Base-by-base conservation (phyloP, 2,797 vertebrate genomes). In the Sebastiscus albofasciatus region DNA sequence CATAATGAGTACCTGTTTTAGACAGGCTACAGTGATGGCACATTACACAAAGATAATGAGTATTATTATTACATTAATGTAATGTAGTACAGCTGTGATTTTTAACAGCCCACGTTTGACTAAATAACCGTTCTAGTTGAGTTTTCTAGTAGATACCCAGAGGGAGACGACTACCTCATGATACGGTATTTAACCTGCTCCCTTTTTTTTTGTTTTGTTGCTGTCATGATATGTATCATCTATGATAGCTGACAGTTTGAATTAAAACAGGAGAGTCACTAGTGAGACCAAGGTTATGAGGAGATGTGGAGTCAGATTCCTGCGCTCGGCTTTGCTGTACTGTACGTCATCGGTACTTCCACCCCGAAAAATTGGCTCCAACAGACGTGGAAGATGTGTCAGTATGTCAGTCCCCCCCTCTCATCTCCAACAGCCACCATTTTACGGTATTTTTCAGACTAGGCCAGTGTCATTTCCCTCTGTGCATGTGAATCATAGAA, bases 401-500 rank as follows among this genome's bases (percentile, higher is more conserved):
- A 49, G 73, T 74, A 59, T 72, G 83, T 86, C 83, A 66, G 71
- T 60, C 80, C 22, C n/a, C n/a, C 83, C 75, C 31, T 39, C 74
- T 79, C 85, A 84, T 91, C 79, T 81, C 83, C 65, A 33, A 72
- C 86, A 82, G 84, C 75, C 79, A 66, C 81, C 83, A 34, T 81
- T 78, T 73, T 75, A 84, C 8, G 86, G 77, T 89, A 65, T 92
- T 83, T 67, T 81, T 82, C 81, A 77, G 74, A 91, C 70, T 62
- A 81, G 94, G 94, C 92, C 93, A 94, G 93, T 94, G 92, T 92
- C 92, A 86, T 89, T 90, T 91, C 91, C 87, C 92, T 93, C 92
- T 91, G 90, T 92, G 93, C 93, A 94, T 93, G 93, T 95, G 93
- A 94, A 93, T 92, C 92, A 94, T 88, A 93, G 85, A 84, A 93